A percentile compares a stretch with the other conserved stretches of the same genome.
Evolutionary conservation across 2,113 vertebrate genomes (phyloP).

Genomic region (Petaurus breviceps): DNA sequence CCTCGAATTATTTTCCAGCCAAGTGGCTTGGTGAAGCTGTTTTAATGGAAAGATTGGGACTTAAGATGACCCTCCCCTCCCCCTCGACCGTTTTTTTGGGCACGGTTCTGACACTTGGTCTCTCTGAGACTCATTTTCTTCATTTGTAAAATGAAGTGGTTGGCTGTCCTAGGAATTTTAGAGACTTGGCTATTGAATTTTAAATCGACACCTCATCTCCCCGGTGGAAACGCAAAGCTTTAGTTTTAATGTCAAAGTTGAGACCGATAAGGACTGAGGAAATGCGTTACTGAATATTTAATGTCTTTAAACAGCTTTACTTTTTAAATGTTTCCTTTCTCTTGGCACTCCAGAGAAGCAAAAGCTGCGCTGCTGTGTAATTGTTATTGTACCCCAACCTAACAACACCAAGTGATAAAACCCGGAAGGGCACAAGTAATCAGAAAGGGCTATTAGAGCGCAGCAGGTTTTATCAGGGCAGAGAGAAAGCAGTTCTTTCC

Average conservation of each 20-base stretch:
- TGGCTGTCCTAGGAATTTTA: neutral
- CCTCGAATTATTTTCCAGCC: neutral
- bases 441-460: rapidly evolving
- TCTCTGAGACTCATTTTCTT: neutral
- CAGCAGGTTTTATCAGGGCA: neutral
- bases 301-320: neutral
- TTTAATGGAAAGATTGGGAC: neutral
- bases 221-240: neutral
- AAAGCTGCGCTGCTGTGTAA: neutral
- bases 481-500: neutral
- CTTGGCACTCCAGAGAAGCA: neutral
- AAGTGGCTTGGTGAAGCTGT: neutral
- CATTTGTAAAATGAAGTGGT: neutral
- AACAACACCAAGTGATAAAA: rapidly evolving
- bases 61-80: neutral
- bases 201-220: constrained; percentile 1
- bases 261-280: constrained; percentile 5
- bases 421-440: rapidly evolving
- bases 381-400: neutral
- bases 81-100: neutral
- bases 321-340: constrained; percentile 10
- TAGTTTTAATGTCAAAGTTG: constrained; percentile 5
- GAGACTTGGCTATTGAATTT: neutral
- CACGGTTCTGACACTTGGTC: neutral
- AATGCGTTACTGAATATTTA: neutral